Evolutionary conservation across 1,140 invertebrate species (phyloP), one percentile per base, ranked within the genome.

Genomic region (Leguminivora glycinivorella): DNA sequence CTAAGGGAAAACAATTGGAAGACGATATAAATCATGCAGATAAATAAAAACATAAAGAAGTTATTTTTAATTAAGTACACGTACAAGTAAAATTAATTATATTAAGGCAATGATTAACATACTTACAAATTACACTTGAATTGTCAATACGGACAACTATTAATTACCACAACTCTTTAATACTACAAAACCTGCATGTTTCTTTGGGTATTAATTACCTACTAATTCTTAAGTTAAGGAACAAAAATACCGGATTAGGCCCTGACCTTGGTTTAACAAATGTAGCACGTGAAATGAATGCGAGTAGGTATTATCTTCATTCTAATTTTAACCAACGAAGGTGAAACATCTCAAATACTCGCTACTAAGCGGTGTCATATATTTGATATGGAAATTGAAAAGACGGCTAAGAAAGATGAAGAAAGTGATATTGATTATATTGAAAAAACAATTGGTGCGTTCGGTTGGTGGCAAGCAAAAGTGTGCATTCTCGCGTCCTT

Each of bases 381-480:
- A 40, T 0, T 40, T 14, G 14, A 40, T 12, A 40, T 40, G 38
- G 38, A 40, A 6, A 2, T 40, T 2, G 38, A 40, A 40, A 40
- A 40, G 12, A 12, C 14, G 14, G n/a, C n/a, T n/a, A 43, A 43
- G 12, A 3, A 43, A 43, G 12, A 43, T 43, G 40, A 3, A 2
- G 25, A 5, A 4, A 7, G 17, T 10, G 34, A 6, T 63, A 75
- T 79, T 47, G 84, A 87, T 69, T 84, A 85, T 69, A 31, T 87
- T 0, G 75, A 70, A 5, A 77, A 79, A 52, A 75, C 70, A 0
- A 83, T 83, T 22, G 83, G 82, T 34, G 68, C 75, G 2, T 77
- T 78, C 14, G 82, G 82, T 26, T 4, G 69, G 22, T 83, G 78
- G 76, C 81, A 87, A 72, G 69, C 75, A 0, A 29, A 66, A 12